Base-by-base conservation (phyloP, 2,888 invertebrate genomes). In the Emmelina monodactyla region DNA sequence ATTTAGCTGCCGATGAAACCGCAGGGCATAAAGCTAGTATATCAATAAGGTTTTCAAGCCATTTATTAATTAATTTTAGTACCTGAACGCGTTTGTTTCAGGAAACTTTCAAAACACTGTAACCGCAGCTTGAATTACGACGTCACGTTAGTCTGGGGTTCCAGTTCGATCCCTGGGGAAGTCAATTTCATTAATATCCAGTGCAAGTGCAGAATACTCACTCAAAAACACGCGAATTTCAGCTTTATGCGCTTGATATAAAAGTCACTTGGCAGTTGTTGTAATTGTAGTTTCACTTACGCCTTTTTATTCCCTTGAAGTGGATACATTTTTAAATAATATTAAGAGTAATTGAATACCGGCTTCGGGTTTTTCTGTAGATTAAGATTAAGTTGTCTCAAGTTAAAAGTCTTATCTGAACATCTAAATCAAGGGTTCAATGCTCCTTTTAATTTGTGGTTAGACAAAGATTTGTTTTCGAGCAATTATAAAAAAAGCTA, bases 181-280 rank as follows among this genome's bases (percentile, higher is more conserved):
- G 64, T 64, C 71, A 66, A 76, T 76, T 76, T 76, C 75, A 76
- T 78, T 78, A 78, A 72, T 71, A n/a, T n/a, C n/a, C n/a, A n/a
- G n/a, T n/a, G n/a, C n/a, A n/a, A n/a, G n/a, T n/a, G n/a, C n/a
- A n/a, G n/a, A n/a, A n/a, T n/a, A n/a, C n/a, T n/a, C n/a, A n/a
- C n/a, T n/a, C n/a, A n/a, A n/a, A n/a, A n/a, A n/a, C n/a, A n/a
- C n/a, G n/a, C n/a, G n/a, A n/a, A n/a, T n/a, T n/a, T n/a, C n/a
- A n/a, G n/a, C n/a, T n/a, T n/a, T n/a, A n/a, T n/a, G n/a, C n/a
- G n/a, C n/a, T n/a, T n/a, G n/a, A n/a, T n/a, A n/a, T n/a, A n/a
- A n/a, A n/a, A n/a, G n/a, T n/a, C n/a, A n/a, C n/a, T n/a, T n/a
- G n/a, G n/a, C n/a, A n/a, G n/a, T n/a, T n/a, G n/a, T n/a, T n/a